A percentile compares a stretch with the other conserved stretches of the same genome.
phyloP scores from a whole-genome alignment of 2,797 vertebrate species.

The Tangara arthus region DNA sequence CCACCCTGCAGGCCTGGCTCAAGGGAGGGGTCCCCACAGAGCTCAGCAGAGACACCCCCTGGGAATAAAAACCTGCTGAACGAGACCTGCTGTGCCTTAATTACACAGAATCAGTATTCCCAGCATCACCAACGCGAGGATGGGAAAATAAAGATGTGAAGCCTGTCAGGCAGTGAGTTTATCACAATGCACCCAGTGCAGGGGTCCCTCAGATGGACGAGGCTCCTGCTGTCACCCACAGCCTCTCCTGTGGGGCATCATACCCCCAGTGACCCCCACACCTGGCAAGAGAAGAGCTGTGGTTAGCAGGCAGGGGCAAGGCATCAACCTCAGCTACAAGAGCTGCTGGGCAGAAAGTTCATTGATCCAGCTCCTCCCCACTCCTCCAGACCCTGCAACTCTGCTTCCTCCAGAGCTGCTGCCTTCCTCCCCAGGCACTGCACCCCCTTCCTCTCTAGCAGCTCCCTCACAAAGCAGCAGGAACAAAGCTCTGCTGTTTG shows the following conservation, averaged over 20 bases:
- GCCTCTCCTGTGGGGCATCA: background rate
- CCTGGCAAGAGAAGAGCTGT: rapidly evolving
- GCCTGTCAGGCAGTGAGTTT: background rate
- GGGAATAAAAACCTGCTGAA: background rate
- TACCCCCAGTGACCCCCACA: rapidly evolving
- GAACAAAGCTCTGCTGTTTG: background rate
- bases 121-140: rapidly evolving
- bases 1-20: background rate
- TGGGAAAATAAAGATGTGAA: background rate
- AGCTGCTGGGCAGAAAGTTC: background rate
- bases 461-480: background rate
- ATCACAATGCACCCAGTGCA: background rate
- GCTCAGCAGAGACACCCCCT: background rate
- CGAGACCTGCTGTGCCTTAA: rapidly evolving
- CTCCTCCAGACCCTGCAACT: background rate
- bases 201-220: rapidly evolving
- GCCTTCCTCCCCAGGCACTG: background rate
- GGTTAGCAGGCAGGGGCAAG: background rate
- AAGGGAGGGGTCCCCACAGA: background rate
- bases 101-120: background rate
- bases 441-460: background rate
- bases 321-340: background rate
- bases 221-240: background rate
- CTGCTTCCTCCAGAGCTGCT: background rate
- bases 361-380: background rate